A percentile compares a stretch with the other conserved stretches of the same genome.
These are phyloP conservation scores for Macropodus opercularis DNA, from an alignment of 2,797 vertebrate species.

Conservation along the genomic window DNA sequence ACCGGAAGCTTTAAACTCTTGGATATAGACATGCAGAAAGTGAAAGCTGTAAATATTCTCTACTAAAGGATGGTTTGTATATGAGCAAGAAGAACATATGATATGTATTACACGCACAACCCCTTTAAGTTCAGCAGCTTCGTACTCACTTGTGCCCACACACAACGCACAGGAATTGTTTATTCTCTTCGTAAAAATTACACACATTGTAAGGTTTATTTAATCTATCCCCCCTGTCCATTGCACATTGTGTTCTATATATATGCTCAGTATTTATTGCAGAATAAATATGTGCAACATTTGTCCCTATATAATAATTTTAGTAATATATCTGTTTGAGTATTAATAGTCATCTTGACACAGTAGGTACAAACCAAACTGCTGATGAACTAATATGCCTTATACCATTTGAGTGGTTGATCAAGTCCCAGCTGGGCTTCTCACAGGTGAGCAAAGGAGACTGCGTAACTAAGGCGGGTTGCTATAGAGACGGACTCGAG, in stretches of 20 bases:
- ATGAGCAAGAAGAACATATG: constrained; percentile 47
- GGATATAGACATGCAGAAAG: constrained; percentile 48
- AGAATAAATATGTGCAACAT: constrained; percentile 55
- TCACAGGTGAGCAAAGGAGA: constrained; percentile 68
- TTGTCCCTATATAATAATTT: constrained; percentile 62
- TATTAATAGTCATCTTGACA: constrained; percentile 62
- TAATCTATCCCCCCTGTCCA: constrained; percentile 69
- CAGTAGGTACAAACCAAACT: constrained; percentile 69
- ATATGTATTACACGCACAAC: constrained; percentile 61
- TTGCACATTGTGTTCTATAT: constrained; percentile 75
- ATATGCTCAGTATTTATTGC: constrained; percentile 74
- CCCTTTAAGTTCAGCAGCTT: constrained; percentile 73
- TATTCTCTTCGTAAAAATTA: constrained; percentile 34
- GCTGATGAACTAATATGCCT: constrained; percentile 81
- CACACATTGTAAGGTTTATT: constrained; percentile 42
- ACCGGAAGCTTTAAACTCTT: constrained; percentile 80
- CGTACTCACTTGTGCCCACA: constrained; percentile 28
- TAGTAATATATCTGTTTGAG: constrained; percentile 67
- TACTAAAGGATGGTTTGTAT: constrained; percentile 55
- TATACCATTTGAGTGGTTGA: constrained; percentile 73
- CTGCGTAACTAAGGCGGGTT: constrained; percentile 68
- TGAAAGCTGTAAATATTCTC: constrained; percentile 76
- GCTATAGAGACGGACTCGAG: constrained; percentile 65
- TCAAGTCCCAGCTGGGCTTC: constrained; percentile 61
- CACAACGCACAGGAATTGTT: constrained; percentile 39